Conservation (phyloP, 2,113 vertebrate genomes). For the Zosterops lateralis region DNA sequence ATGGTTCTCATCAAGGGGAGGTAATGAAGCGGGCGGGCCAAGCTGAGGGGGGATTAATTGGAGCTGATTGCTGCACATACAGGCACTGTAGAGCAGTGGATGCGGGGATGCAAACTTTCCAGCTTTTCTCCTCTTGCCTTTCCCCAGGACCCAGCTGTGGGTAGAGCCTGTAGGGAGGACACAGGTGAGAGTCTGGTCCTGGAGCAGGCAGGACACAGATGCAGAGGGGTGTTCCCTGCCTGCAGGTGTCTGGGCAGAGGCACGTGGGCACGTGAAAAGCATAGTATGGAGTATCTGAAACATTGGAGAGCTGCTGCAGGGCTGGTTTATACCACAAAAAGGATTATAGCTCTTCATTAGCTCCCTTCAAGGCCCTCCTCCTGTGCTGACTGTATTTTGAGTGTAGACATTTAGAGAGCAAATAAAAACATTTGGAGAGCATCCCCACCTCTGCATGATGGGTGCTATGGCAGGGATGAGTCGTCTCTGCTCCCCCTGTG, state of each 20-base stretch:
- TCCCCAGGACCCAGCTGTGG: not conserved
- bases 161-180: not conserved
- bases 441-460: not conserved
- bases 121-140: not conserved
- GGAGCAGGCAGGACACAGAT: not conserved
- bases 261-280: not conserved
- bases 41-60: constrained; percentile 64
- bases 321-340: not conserved
- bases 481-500: not conserved
- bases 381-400: not conserved
- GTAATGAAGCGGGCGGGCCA: constrained; percentile 71
- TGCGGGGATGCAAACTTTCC: constrained; percentile 4
- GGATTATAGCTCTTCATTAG: not conserved
- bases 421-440: not conserved
- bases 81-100: not conserved
- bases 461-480: not conserved
- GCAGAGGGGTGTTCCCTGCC: not conserved
- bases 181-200: not conserved
- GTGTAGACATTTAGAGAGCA: not conserved
- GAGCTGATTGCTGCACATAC: constrained; percentile 56
- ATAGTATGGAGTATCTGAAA: not conserved
- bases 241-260: not conserved
- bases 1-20: constrained; percentile 77
- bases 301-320: not conserved
- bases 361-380: not conserved